Percentiles rank a stretch among this genome's conserved stretches.
Evolutionary conservation across 92 coral and sea anemone genomes (phyloP).

Genomic region (Diadumene lineata): DNA sequence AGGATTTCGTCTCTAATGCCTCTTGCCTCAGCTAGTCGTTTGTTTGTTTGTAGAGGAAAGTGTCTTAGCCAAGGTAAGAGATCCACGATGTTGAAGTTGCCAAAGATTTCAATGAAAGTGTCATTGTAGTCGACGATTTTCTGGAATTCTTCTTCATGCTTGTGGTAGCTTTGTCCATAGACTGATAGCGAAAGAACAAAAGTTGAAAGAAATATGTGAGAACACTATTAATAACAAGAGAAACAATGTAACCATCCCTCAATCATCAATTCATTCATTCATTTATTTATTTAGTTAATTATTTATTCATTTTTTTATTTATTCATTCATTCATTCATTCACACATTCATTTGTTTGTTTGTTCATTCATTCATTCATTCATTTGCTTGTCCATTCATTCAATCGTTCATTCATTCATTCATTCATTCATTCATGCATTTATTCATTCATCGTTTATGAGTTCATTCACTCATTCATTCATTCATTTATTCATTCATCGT

Average conservation of each 20-base stretch:
- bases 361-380: not conserved
- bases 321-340: not conserved
- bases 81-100: conserved; percentile 64
- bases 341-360: not conserved
- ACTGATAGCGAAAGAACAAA: too few species aligned
- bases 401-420: not conserved
- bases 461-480: not conserved
- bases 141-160: conserved; percentile 71
- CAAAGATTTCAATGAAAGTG: conserved; percentile 57
- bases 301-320: not conserved
- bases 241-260: too few species aligned
- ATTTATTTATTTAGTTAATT: too few species aligned
- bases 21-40: conserved; percentile 50
- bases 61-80: conserved; percentile 66
- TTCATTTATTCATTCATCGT: not conserved
- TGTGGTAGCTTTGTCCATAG: conserved; percentile 71
- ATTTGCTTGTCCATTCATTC: not conserved
- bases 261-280: not conserved
- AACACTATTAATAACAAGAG: too few species aligned
- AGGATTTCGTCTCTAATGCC: conserved; percentile 68
- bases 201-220: too few species aligned
- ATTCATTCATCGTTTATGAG: not conserved
- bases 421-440: not conserved
- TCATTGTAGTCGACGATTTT: conserved; percentile 72
- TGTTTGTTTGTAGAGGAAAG: conserved; percentile 48